Base-by-base conservation (phyloP, 37 sponge, comb jelly and placozoan genomes). In the Spongilla lacustris region DNA sequence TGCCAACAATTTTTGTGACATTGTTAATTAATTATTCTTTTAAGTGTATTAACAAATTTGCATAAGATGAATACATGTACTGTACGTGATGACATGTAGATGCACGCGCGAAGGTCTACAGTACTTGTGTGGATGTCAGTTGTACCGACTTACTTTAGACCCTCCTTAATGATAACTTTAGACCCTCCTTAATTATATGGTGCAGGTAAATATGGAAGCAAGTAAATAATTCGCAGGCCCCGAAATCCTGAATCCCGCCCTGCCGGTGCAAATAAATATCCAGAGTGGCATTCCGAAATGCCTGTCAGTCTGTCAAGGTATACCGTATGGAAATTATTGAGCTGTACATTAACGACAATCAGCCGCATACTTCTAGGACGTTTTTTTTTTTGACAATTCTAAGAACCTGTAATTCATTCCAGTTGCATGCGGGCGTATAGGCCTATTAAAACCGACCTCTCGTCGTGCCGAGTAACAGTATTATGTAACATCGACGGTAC, bases 151-250 rank as follows among this genome's bases (percentile, higher is more conserved):
- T 58, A 19, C 19, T 58, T 58, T 58, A 58, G 58, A 17, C 58
- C 58, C n/a, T n/a, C n/a, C n/a, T n/a, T n/a, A n/a, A n/a, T n/a
- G n/a, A n/a, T n/a, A n/a, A n/a, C n/a, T n/a, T n/a, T n/a, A n/a
- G n/a, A n/a, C n/a, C n/a, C 58, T 58, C 58, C 58, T 58, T 58
- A 58, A 58, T 58, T 58, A 58, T 58, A 58, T 58, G 58, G 58
- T 58, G 58, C 58, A 58, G 58, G 58, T 58, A 58, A 58, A 58
- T 17, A 58, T 58, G 14, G 21, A 13, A 17, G 1, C 58, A n/a
- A n/a, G n/a, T n/a, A n/a, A n/a, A 17, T 58, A 58, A 13, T 58
- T 58, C 1, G 14, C 58, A 17, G 58, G 58, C 58, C 41, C 58
- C 58, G 58, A 58, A 58, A 58, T 58, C 58, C 58, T 58, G 19